Conservation (phyloP, 2,888 invertebrate genomes). For the Baronia brevicornis region DNA sequence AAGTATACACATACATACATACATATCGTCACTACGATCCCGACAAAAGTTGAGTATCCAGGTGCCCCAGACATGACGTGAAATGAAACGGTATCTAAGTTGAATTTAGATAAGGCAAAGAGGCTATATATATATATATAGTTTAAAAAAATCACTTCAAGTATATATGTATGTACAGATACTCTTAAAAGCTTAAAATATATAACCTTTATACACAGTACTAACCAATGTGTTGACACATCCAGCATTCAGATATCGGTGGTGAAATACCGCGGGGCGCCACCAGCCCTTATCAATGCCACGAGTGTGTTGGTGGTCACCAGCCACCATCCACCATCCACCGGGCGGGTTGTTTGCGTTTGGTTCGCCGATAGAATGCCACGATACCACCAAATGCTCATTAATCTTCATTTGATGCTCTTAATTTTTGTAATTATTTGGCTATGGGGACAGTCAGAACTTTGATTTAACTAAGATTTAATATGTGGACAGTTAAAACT, state of each 20-base stretch:
- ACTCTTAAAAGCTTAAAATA: constrained; percentile 23
- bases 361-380: constrained; percentile 28
- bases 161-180: constrained; percentile 10
- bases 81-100: no score
- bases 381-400: constrained; percentile 19
- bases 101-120: no score
- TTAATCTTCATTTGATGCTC: constrained; percentile 14
- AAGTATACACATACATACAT: no score
- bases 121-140: no score
- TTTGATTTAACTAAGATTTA: no score
- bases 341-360: constrained; percentile 21
- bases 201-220: constrained; percentile 7
- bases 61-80: no score
- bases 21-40: no score
- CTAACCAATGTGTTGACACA: constrained; percentile 12
- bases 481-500: no score
- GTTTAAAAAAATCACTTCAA: neutral
- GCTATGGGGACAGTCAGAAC: no score
- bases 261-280: constrained; percentile 30
- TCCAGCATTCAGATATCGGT: constrained; percentile 20
- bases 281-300: constrained; percentile 30
- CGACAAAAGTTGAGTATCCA: no score
- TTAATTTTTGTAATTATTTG: constrained; percentile 12
- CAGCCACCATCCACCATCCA: constrained; percentile 12
- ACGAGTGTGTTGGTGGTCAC: constrained; percentile 24